Base-by-base conservation (phyloP, 2,888 invertebrate genomes). In the Nipponacmea schrenckii region DNA sequence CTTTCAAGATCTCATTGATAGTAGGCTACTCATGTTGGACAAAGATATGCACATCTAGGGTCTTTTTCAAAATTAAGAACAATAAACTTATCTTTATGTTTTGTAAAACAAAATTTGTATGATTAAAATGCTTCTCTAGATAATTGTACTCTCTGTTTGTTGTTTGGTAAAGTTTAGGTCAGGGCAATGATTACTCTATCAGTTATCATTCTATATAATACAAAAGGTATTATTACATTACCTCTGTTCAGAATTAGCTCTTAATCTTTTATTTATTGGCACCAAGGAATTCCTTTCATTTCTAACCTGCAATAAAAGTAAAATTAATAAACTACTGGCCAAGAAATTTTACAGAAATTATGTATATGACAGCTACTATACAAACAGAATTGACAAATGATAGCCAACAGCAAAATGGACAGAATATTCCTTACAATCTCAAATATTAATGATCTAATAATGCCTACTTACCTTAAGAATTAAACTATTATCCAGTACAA, bases 261-360 rank as follows among this genome's bases (percentile, higher is more conserved):
- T 8, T 27, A 79, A 68, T 20, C 71, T 77, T 63, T 74, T 77
- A 70, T 77, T 78, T n/a, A 79, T 62, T 20, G 79, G 79, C 31
- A 78, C 69, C 8, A 78, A 39, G 14, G 74, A 75, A 7, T 72
- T 74, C 31, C 71, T 14, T 17, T 27, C 15, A 68, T 78, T 79
- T 12, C 79, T 67, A 24, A 78, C 45, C 79, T 79, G 67, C 24
- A 71, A 64, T 24, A 50, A 66, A 66, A 39, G 62, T 39, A 67
- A 62, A 14, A 65, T 24, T 10, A 56, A n/a, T 20, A 56, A 20
- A 56, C 20, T 7, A 50, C 5, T 20, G n/a, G 1, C 39, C 39
- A 39, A 39, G 8, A 39, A 39, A 1, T 2, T 31, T 31, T 31
- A 5, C 2, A 31, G 31, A 31, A 31, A 31, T 31, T 31, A 31